phyloP scores from a whole-genome alignment of 1,140 invertebrate genomes.

The Zaprionus kolodkinae region DNA sequence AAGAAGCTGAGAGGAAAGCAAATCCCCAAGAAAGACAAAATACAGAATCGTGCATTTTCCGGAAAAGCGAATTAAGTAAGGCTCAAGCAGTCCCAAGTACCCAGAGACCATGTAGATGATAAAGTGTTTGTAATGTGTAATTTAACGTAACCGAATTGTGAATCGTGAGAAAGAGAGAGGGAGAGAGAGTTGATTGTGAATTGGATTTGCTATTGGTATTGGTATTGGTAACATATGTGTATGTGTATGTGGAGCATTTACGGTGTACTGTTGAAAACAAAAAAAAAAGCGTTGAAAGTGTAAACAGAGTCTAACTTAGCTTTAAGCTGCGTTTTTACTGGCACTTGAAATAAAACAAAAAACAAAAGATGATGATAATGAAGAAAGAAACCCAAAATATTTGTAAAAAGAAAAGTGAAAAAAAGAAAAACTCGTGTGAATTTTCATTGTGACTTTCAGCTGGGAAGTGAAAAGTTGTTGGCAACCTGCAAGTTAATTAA shows the following conservation, averaged over 20 bases:
- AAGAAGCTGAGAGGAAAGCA: conserved; percentile 31
- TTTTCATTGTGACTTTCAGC: conserved; percentile 4
- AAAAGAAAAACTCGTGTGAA: background rate
- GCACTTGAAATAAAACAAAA: conserved; percentile 78
- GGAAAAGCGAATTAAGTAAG: conserved; percentile 41
- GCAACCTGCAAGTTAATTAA: conserved; percentile 28
- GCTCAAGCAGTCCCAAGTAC: conserved; percentile 54
- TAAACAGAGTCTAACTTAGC: conserved; percentile 84
- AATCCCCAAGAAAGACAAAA: conserved; percentile 60
- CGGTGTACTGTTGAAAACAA: conserved; percentile 79
- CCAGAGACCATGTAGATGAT: conserved; percentile 24
- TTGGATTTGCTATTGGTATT: conserved; percentile 36
- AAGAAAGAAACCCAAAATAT: conserved; percentile 62
- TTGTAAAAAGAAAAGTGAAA: conserved; percentile 63
- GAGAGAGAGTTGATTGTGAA: conserved; percentile 25
- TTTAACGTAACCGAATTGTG: conserved; percentile 43
- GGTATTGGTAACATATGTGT: conserved; percentile 33
- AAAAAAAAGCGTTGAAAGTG: conserved; percentile 75
- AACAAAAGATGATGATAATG: conserved; percentile 32
- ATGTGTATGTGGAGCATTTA: conserved; percentile 59
- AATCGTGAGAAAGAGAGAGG: conserved; percentile 4
- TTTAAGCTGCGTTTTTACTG: conserved; percentile 83
- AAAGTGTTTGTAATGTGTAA: conserved; percentile 67
- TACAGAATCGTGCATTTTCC: conserved; percentile 43
- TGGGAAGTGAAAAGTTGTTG: conserved; percentile 1